phyloP scores from a whole-genome alignment of 2,888 invertebrate species.

The Ichneumoninae sp. region DNA sequence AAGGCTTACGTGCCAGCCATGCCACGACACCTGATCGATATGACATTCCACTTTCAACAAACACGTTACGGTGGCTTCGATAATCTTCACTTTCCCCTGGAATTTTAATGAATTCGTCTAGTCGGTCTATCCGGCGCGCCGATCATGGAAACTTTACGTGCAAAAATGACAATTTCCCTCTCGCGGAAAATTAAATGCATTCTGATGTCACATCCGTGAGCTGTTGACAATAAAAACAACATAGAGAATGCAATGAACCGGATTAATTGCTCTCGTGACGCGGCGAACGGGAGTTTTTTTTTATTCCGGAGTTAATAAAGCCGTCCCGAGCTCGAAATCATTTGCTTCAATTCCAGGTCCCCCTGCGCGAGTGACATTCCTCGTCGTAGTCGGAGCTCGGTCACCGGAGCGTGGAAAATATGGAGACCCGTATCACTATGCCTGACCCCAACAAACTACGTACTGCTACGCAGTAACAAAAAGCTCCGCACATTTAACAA shows the following conservation, averaged over 20 bases:
- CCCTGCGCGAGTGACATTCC: slow-evolving; percentile 61
- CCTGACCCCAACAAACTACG: slow-evolving; percentile 16
- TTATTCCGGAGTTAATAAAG: slow-evolving; percentile 34
- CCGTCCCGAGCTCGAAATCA: slow-evolving; percentile 42
- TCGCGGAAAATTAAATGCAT: neutral
- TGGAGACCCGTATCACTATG: slow-evolving; percentile 29
- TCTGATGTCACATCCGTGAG: neutral
- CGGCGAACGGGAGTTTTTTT: neutral
- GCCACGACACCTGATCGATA: slow-evolving; percentile 59
- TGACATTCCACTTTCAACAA: slow-evolving; percentile 49
- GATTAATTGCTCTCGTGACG: neutral
- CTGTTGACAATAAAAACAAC: neutral
- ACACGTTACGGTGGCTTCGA: neutral
- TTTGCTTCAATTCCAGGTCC: slow-evolving; percentile 52
- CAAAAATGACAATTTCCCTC: neutral
- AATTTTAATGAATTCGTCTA: slow-evolving; percentile 1
- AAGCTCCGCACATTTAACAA: too few species aligned
- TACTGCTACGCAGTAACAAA: neutral
- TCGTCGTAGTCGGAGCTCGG: slow-evolving; percentile 55
- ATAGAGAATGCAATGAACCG: neutral
- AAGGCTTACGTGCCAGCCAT: neutral
- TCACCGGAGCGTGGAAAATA: slow-evolving; percentile 62
- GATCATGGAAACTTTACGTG: neutral
- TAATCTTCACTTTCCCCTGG: neutral
- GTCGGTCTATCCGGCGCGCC: neutral